Percentiles rank a stretch among this genome's conserved stretches.
phyloP scores from a whole-genome alignment of 2,113 vertebrate species.

The sheep (Ovis aries) region ARS-UI_Ramb_v3.0 NC_056080.1:92530001-92530500 shows the following conservation, averaged over 20 bases:
- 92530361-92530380: too few relatives aligned
- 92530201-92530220: not conserved
- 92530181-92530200: not conserved
- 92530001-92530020: not conserved
- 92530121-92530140: not conserved
- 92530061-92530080: not conserved
- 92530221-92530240: not conserved
- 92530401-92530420: too few relatives aligned
- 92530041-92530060: not conserved
- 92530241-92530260: not conserved
- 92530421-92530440: too few relatives aligned
- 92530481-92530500: too few relatives aligned
- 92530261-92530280: too few relatives aligned
- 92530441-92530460: too few relatives aligned
- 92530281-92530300: too few relatives aligned
- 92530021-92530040: not conserved
- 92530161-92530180: not conserved
- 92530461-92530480: too few relatives aligned
- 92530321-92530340: too few relatives aligned
- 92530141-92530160: not conserved
- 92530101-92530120: not conserved
- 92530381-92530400: too few relatives aligned
- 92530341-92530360: too few relatives aligned
- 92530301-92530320: rapidly evolving
- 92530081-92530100: not conserved